Percentiles rank a stretch among this genome's conserved stretches.
These are phyloP conservation scores for Lepisosteus osseus DNA, from an alignment of 2,113 vertebrate genomes.

Conservation along the genomic window DNA sequence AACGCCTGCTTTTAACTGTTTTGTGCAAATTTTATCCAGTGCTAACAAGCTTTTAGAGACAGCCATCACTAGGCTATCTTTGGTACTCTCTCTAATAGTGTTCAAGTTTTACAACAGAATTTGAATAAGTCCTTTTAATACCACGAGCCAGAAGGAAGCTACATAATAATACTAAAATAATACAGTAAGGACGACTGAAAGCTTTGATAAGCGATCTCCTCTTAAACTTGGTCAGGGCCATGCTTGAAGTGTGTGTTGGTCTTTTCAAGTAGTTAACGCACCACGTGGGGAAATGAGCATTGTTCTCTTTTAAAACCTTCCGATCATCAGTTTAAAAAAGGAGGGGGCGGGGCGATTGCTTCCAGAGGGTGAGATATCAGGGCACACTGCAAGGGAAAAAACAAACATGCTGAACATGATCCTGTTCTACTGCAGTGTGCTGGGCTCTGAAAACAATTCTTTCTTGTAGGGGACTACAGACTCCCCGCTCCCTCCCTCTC, in stretches of 20 bases:
- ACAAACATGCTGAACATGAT: not conserved
- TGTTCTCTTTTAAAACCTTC: slow-evolving; percentile 13
- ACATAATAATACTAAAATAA: not conserved
- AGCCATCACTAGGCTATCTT: not conserved
- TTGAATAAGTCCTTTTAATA: not conserved
- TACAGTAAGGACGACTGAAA: too few species aligned
- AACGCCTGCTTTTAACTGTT: not conserved
- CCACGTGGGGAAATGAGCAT: not conserved
- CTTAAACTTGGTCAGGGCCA: not conserved
- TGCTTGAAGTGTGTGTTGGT: slow-evolving; percentile 4
- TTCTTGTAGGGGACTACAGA: too few species aligned
- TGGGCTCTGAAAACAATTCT: too few species aligned
- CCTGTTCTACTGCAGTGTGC: too few species aligned
- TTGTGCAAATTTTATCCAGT: too few species aligned
- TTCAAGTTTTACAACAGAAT: not conserved
- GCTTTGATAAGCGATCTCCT: too few species aligned
- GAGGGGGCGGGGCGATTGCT: not conserved
- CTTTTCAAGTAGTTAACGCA: not conserved
- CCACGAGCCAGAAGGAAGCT: not conserved
- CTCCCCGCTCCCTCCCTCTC: too few species aligned
- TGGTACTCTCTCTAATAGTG: not conserved
- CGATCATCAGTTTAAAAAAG: not conserved
- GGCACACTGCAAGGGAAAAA: not conserved
- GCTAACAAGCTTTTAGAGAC: too few species aligned
- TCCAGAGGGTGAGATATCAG: not conserved